Base-by-base conservation (phyloP, 2,888 invertebrate genomes). In the Watsonalla cultraria region DNA sequence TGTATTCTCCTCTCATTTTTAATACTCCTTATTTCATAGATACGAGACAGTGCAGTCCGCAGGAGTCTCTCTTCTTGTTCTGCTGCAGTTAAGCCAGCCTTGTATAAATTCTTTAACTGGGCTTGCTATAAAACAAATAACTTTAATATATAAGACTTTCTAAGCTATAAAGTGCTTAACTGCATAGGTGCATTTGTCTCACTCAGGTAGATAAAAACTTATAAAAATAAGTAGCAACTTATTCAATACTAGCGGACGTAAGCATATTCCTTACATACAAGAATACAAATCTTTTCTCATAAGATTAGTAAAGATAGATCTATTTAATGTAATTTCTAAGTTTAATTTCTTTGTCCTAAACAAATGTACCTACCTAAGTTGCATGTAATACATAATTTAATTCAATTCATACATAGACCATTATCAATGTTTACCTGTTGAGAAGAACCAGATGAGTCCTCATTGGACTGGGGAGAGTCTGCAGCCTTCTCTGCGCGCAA, bases 21-120 rank as follows among this genome's bases (percentile, higher is more conserved):
- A 39, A 98, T 96, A 37, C 94, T 93, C 48, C 97, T 93, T 54
- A 98, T 97, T 82, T 98, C 98, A 70, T 96, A 95, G 52, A 99
- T 97, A 74, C 96, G 95, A 24, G 95, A 93, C 35, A 98, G 82
- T 0, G 97, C 96, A 60, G 95, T 94, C 7, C 97, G 92, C 9
- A 98, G 91, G 0, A 96, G 85, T 58, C 95, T 94, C 70, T 98
- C 96, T 78, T 98, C 98, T 66, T 95, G 94, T 59, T 95, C 94
- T 0, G 97, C 95, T 71, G 98, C 97, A 45, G 93, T 89, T 54
- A 97, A 90, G 0, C 96, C 96, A 11, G 94, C 92, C 77, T 95
- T 96, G 72, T 97, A 96, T 34, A 97, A 84, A 39, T 91, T 93
- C 80, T 96, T 96, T 55, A 98, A 77, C 83, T 97, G 97, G 64